Evolutionary conservation across 2,888 invertebrate species (phyloP).

Genomic region (Doris montereyensis): DNA sequence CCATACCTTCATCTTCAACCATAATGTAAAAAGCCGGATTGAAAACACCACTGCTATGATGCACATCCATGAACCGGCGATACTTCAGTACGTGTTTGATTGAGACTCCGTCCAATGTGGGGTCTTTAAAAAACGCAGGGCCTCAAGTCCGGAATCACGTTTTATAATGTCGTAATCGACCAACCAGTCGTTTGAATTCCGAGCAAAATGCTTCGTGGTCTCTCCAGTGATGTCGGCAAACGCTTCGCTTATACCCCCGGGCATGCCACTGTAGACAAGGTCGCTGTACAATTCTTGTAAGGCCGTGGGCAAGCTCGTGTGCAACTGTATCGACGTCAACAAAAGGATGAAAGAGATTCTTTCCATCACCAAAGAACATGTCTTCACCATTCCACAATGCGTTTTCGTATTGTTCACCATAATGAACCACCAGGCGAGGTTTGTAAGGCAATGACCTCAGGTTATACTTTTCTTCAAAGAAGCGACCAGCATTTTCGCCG

Average conservation of each 20-base stretch:
- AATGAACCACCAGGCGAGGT: constrained; percentile 48
- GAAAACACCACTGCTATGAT: constrained; percentile 34
- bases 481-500: not conserved
- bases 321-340: constrained; percentile 50
- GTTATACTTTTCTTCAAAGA: constrained; percentile 25
- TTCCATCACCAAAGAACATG: constrained; percentile 54
- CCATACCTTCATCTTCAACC: constrained; percentile 29
- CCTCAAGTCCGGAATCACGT: not conserved
- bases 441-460: constrained; percentile 21
- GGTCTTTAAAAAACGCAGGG: not conserved
- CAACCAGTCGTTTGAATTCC: constrained; percentile 42
- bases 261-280: constrained; percentile 49
- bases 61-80: constrained; percentile 44
- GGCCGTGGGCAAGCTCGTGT: constrained; percentile 56
- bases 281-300: constrained; percentile 50
- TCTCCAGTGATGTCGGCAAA: constrained; percentile 54
- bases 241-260: constrained; percentile 56
- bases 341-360: constrained; percentile 46
- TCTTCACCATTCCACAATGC: constrained; percentile 58
- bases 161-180: constrained; percentile 44
- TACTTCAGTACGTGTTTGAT: constrained; percentile 39
- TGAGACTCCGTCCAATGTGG: not conserved
- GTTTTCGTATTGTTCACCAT: constrained; percentile 46
- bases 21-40: constrained; percentile 23
- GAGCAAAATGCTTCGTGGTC: constrained; percentile 44